Evolutionary conservation across 2,113 vertebrate genomes (phyloP).

Genomic region (Elachura formosa): DNA sequence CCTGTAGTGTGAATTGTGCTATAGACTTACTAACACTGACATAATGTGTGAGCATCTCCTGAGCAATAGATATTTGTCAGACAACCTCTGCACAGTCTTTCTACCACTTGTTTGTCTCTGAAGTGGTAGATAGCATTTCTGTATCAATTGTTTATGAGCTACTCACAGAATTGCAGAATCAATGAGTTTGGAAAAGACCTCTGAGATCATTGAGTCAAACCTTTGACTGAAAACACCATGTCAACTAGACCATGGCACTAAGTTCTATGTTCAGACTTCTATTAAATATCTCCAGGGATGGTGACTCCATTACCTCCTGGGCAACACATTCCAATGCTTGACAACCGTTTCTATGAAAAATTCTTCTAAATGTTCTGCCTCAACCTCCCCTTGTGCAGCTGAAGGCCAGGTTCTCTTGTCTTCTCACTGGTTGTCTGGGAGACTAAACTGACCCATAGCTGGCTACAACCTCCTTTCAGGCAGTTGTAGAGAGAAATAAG

Average conservation of each 20-base stretch:
- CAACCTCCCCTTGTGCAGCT: not conserved
- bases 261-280: not conserved
- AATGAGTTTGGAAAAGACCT: not conserved
- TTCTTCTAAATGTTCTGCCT: not conserved
- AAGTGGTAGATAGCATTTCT: not conserved
- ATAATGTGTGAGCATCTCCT: not conserved
- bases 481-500: not conserved
- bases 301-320: not conserved
- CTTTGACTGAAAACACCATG: rapidly evolving
- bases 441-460: not conserved
- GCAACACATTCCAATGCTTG: not conserved
- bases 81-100: not conserved
- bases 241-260: not conserved
- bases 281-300: not conserved
- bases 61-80: not conserved
- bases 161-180: not conserved
- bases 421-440: not conserved
- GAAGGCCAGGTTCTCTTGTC: not conserved
- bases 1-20: not conserved
- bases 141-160: not conserved
- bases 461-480: not conserved
- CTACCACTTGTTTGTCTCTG: not conserved
- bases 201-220: not conserved
- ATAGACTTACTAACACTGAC: not conserved
- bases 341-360: not conserved